Evolutionary conservation across 1,140 invertebrate species (phyloP).

Genomic region (Lordiphosa mommai): DNA sequence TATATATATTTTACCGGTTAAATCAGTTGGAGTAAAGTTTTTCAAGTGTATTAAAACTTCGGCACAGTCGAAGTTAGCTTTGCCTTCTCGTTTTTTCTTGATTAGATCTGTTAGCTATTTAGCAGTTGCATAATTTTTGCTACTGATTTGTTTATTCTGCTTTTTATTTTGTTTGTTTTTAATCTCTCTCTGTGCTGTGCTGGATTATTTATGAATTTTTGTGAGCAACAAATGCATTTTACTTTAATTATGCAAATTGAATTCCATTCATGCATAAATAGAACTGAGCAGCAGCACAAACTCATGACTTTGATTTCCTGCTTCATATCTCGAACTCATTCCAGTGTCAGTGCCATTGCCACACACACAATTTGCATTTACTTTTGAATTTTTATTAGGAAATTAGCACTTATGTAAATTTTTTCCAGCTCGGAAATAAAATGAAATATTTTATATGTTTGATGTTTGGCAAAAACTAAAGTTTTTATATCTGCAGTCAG

Average conservation of each 20-base stretch:
- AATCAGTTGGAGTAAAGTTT: too few species aligned
- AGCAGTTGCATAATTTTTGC: too few species aligned
- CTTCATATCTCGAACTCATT: background rate
- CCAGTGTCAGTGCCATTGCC: background rate
- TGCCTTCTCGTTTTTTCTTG: too few species aligned
- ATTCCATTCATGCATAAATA: constrained; percentile 64
- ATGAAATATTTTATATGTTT: constrained; percentile 22
- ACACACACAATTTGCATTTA: constrained; percentile 53
- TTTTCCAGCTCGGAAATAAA: constrained; percentile 16
- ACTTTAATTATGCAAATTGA: constrained; percentile 71
- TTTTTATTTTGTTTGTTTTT: constrained; percentile 9
- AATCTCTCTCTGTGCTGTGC: constrained; percentile 9
- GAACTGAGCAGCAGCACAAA: constrained; percentile 20
- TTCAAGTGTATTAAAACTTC: too few species aligned
- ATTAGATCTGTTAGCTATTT: too few species aligned
- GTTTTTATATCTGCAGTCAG: constrained; percentile 13
- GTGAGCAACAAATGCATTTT: constrained; percentile 49
- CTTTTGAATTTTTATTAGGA: constrained; percentile 66
- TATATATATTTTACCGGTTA: too few species aligned
- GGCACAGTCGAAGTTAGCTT: too few species aligned
- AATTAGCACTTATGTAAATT: constrained; percentile 66
- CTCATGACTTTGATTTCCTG: constrained; percentile 20
- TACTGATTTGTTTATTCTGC: constrained; percentile 19
- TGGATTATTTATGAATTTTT: constrained; percentile 39
- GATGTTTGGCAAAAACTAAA: constrained; percentile 24